A percentile compares a stretch with the other conserved stretches of the same genome.
These are phyloP conservation scores for Geotrypetes seraphini DNA, from an alignment of 2,797 vertebrate genomes.

Conservation along the genomic window DNA sequence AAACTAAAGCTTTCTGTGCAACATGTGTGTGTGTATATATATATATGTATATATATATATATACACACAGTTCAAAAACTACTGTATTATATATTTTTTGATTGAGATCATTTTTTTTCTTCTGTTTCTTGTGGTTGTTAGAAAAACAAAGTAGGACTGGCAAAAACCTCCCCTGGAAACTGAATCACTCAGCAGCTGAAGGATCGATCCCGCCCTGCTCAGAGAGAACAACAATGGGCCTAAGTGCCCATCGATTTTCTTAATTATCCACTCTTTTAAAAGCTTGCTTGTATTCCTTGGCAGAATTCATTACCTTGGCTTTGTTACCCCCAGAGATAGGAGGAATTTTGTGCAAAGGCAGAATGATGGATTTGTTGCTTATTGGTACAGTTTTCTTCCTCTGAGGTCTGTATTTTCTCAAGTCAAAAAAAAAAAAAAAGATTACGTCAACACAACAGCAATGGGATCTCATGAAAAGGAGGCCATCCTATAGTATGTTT, in stretches of 20 bases:
- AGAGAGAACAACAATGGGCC: slow-evolving; percentile 18
- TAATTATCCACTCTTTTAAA: slow-evolving; percentile 33
- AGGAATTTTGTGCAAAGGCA: slow-evolving; percentile 11
- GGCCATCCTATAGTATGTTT: too few species aligned
- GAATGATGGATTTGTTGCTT: slow-evolving; percentile 6
- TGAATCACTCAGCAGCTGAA: too few species aligned
- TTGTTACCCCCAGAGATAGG: neutral
- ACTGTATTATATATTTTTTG: too few species aligned
- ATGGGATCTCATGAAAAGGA: too few species aligned
- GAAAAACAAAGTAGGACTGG: too few species aligned
- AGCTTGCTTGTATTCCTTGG: slow-evolving; percentile 12
- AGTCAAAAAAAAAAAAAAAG: slow-evolving; percentile 4
- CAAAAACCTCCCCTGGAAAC: too few species aligned
- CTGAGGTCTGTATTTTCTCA: neutral
- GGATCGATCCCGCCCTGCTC: slow-evolving; percentile 29
- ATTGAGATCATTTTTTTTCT: too few species aligned
- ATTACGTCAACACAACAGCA: slow-evolving; percentile 3
- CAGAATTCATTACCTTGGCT: slow-evolving; percentile 9
- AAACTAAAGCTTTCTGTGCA: too few species aligned
- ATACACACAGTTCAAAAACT: too few species aligned
- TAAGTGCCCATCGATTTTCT: slow-evolving; percentile 29
- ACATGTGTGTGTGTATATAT: too few species aligned
- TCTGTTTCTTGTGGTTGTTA: too few species aligned
- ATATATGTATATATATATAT: too few species aligned
- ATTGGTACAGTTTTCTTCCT: slow-evolving; percentile 12